Evolutionary conservation across 1,140 invertebrate genomes (phyloP), one percentile per base, ranked within the genome.

Genomic region (Capitella teleta): DNA sequence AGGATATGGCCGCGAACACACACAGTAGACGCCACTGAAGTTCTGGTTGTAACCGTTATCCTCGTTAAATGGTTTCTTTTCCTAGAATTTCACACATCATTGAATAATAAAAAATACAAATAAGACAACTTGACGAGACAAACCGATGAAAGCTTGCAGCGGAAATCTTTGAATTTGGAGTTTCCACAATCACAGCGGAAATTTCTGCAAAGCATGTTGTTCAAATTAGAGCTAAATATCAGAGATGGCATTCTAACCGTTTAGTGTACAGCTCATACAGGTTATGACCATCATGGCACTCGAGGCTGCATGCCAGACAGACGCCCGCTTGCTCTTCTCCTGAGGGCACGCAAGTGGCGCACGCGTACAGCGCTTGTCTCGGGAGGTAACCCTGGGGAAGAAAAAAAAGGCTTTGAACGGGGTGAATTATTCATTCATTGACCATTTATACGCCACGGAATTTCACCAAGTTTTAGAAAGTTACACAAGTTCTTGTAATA

Each of bases 101-200:
- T 18, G n/a, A n/a, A 18, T 6, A 51, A 4, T 23, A 50, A 51
- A 40, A 38, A 40, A 37, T 46, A 14, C 21, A 45, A 40, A 25
- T 19, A 18, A 53, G 24, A 19, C n/a, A 5, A 37, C 52, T 40
- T 19, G 25, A 21, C 44, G 14, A 45, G 30, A 67, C 73, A 74
- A 75, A 83, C 79, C 34, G 78, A 69, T 55, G 78, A 80, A 34
- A 92, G 75, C 54, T 77, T 80, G 66, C 89, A 94, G 41, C 77
- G 78, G 5, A 53, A 76, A n/a, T 75, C 72, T 2, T 73, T 68
- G 70, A 96, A 89, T 57, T 87, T 89, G 5, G 76, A 76, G 67
- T 93, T 97, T 16, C 95, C 94, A 77, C 95, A 98, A 70, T 98
- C 95, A 73, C 94, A 99, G 34, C 87, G 79, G 61, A 98, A 96